phyloP scores from a whole-genome alignment of 2,113 vertebrate species.

The Chamaea fasciata region DNA sequence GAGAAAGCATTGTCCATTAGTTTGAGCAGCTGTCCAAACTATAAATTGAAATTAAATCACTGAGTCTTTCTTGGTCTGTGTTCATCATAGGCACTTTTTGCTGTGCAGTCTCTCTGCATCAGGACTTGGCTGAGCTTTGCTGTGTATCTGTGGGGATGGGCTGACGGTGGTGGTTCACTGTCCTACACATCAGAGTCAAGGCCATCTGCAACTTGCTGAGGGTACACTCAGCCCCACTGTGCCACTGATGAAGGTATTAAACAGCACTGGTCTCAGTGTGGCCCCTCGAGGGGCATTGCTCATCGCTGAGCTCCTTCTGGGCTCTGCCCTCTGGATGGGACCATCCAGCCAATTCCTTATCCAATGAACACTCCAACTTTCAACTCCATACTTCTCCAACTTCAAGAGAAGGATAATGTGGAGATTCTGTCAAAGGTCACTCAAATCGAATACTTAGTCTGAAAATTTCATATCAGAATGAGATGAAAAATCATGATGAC shows the following conservation, averaged over 20 bases:
- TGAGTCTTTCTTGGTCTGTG: neutral
- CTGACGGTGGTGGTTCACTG: neutral
- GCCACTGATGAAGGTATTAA: neutral
- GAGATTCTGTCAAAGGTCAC: fast-evolving
- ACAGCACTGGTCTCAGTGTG: neutral
- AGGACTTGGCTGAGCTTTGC: neutral
- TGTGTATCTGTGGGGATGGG: neutral
- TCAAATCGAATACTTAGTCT: neutral
- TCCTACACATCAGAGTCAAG: neutral
- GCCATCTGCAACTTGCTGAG: neutral
- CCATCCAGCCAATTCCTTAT: neutral
- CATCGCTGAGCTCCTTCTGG: neutral
- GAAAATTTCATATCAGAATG: neutral
- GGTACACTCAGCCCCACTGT: neutral
- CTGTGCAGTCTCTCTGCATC: neutral
- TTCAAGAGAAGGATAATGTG: neutral
- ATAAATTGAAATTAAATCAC: neutral
- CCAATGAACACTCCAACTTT: neutral
- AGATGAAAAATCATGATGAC: neutral
- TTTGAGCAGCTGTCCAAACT: neutral
- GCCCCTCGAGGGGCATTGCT: fast-evolving
- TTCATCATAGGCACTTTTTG: neutral
- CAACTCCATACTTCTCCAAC: neutral
- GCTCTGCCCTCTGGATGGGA: neutral
- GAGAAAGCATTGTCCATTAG: neutral